phyloP scores from a whole-genome alignment of 2,888 invertebrate genomes.

The Scaptomyza cyrtandrae region DNA sequence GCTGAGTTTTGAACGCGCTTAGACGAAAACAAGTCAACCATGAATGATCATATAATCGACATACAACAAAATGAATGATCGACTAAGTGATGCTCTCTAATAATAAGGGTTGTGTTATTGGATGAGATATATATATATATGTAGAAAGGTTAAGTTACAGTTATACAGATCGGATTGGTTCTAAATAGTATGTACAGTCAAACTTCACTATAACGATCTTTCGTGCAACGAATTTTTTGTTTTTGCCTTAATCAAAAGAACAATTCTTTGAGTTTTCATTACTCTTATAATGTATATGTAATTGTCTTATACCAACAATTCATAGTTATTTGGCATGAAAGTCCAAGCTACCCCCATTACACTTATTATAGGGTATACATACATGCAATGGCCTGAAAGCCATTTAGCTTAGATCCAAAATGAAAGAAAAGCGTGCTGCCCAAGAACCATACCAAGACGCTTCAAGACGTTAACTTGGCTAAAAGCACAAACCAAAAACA shows the following conservation, averaged over 20 bases:
- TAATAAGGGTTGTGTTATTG: no score
- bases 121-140: no score
- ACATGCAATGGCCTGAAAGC: conserved; percentile 30
- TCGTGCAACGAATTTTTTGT: no score
- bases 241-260: no score
- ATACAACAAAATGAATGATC: not conserved
- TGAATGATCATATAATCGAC: not conserved
- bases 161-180: no score
- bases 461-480: conserved; percentile 22
- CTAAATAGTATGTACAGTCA: no score
- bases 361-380: conserved; percentile 17
- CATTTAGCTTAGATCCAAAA: conserved; percentile 18
- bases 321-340: no score
- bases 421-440: conserved; percentile 29
- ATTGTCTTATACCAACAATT: no score
- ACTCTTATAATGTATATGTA: no score
- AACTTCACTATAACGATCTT: no score
- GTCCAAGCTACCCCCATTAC: not conserved
- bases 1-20: conserved; percentile 18
- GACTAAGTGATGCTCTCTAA: conserved; percentile 12
- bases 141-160: no score
- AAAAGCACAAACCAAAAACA: conserved; percentile 17
- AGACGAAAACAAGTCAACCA: conserved; percentile 28
- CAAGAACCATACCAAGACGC: conserved; percentile 42
- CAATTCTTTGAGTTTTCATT: no score